Evolutionary conservation across 1,140 invertebrate species (phyloP).

Genomic region (Megalopta genalis): DNA sequence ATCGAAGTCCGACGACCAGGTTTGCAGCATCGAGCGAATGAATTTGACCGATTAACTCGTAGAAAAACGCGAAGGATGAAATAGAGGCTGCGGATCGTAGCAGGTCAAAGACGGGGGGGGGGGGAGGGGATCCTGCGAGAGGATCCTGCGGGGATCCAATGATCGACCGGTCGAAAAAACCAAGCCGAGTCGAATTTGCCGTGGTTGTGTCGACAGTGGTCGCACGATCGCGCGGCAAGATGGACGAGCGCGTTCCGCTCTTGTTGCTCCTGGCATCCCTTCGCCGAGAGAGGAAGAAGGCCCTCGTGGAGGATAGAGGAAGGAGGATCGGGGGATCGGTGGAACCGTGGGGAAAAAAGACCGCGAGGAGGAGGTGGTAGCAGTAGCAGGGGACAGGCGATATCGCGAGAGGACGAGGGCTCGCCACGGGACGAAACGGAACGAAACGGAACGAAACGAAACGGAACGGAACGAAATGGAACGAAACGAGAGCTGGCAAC

Average conservation of each 20-base stretch:
- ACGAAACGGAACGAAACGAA: too few species aligned
- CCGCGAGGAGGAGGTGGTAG: conserved; percentile 4
- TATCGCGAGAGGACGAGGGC: conserved; percentile 42
- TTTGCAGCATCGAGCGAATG: too few species aligned
- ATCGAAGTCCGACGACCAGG: too few species aligned
- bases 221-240: conserved; percentile 43
- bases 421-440: conserved; percentile 32
- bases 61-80: too few species aligned
- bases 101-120: too few species aligned
- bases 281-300: too few species aligned
- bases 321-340: not conserved
- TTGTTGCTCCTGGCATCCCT: conserved; percentile 9
- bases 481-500: conserved; percentile 54
- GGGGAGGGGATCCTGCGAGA: too few species aligned
- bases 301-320: too few species aligned
- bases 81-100: too few species aligned
- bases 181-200: conserved; percentile 35
- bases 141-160: not conserved
- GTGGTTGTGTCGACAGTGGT: conserved; percentile 40
- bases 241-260: conserved; percentile 22
- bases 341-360: conserved; percentile 15
- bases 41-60: too few species aligned
- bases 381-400: conserved; percentile 29
- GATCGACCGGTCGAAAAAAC: not conserved
- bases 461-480: conserved; percentile 1